These are phyloP conservation scores for Blastobasis adustella DNA, from an alignment of 2,888 invertebrate species.

Conservation along the genomic window DNA sequence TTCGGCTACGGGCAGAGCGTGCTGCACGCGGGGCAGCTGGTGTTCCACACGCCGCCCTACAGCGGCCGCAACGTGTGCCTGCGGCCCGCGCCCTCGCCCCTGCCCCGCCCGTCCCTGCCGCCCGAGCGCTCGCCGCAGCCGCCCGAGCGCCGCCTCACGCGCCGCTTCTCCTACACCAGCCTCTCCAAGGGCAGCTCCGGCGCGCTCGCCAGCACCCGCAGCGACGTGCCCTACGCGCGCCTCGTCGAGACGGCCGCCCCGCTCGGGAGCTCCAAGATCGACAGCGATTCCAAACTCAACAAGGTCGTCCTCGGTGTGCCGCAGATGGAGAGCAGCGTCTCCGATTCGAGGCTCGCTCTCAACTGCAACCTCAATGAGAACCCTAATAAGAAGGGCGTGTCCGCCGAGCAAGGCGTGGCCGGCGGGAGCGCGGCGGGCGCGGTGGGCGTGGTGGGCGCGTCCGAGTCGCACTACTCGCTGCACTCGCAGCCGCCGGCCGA, in stretches of 20 bases:
- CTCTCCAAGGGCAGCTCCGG: constrained; percentile 63
- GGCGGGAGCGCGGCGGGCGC: constrained; percentile 45
- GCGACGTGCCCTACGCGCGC: constrained; percentile 87
- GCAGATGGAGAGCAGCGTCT: constrained; percentile 86
- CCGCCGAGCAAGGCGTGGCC: constrained; percentile 42
- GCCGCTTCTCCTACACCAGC: constrained; percentile 66
- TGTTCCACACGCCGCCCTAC: constrained; percentile 94
- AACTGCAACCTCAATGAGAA: constrained; percentile 80
- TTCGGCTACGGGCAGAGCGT: constrained; percentile 96
- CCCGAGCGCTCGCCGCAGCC: constrained; percentile 52
- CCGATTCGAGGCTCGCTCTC: constrained; percentile 88
- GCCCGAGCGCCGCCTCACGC: constrained; percentile 35
- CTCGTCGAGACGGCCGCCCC: constrained; percentile 80
- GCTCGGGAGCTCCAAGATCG: constrained; percentile 76
- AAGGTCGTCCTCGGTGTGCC: constrained; percentile 72
- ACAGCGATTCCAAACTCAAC: constrained; percentile 82
- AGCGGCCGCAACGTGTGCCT: constrained; percentile 84
- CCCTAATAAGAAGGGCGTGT: constrained; percentile 44
- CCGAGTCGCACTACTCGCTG: constrained; percentile 81
- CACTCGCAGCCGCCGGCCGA: constrained; percentile 75
- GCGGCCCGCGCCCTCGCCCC: constrained; percentile 76
- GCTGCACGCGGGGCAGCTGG: constrained; percentile 87
- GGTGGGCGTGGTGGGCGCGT: constrained; percentile 69
- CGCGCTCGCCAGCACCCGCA: constrained; percentile 62
- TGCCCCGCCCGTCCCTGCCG: constrained; percentile 58